These are phyloP conservation scores for Mobula hypostoma DNA, from an alignment of 2,113 vertebrate genomes.

Conservation along the genomic window DNA sequence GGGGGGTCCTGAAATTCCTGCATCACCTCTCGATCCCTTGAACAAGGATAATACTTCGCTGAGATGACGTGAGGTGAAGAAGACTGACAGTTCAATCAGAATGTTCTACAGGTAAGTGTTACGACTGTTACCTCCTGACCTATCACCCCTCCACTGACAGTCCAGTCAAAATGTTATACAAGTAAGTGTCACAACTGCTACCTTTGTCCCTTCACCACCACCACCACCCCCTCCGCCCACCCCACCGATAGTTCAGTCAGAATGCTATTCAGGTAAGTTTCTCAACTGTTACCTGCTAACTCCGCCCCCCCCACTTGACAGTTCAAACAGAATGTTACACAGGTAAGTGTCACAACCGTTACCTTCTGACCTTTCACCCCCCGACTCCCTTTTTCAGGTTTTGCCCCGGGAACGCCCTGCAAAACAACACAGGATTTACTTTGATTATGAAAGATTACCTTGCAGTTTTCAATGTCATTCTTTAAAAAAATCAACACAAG, in stretches of 20 bases:
- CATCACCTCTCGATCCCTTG: constrained; percentile 70
- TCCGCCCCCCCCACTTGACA: not conserved
- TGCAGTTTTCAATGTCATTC: not conserved
- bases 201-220: no score
- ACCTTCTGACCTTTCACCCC: not conserved
- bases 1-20: constrained; percentile 57
- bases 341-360: not conserved
- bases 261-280: no score
- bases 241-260: no score
- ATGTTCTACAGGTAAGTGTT: not conserved
- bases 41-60: constrained; percentile 38
- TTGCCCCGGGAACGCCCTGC: not conserved
- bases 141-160: not conserved
- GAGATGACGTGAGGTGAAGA: not conserved
- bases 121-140: not conserved
- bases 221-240: no score
- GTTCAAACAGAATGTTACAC: not conserved
- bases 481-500: not conserved
- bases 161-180: no score
- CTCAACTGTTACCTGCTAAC: no score
- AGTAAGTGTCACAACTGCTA: no score
- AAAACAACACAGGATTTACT: not conserved
- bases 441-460: not conserved
- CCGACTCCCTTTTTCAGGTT: not conserved
- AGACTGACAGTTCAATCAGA: not conserved